Base-by-base conservation (phyloP, 2,888 invertebrate genomes). In the Rhaphigaster nebulosa region DNA sequence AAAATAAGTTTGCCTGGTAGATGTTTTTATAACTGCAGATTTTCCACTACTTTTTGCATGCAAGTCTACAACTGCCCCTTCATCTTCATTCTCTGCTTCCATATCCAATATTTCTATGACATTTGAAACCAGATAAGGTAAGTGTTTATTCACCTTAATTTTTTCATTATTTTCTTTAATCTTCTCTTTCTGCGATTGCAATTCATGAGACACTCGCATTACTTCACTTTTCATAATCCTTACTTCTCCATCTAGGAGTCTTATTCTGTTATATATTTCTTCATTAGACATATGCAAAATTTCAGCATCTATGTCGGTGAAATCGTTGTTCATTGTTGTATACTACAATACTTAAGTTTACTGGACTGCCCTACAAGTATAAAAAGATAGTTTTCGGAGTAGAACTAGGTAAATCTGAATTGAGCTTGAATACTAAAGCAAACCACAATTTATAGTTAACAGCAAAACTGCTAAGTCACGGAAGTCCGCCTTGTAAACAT, bases 161-260 rank as follows among this genome's bases (percentile, higher is more conserved):
- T 99, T 99, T 93, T 99, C 99, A 0, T 98, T 98, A 93, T 99
- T 99, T 94, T 99, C 99, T 94, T 98, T 98, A 92, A 99, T 99
- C 94, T 99, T 99, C 93, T 99, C 99, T 93, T 97, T 98, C 94
- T 99, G 99, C 1, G 98, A 97, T 94, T 98, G 98, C 87, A 99
- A 95, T 94, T 99, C 99, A 94, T 99, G 99, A 70, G 97, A 97
- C 93, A 99, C 99, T 92, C 99, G 95, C 97, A 99, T 98, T 26
- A 99, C 98, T 94, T 99, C 99, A 93, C 98, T 98, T 94, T 98
- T 98, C 99, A 99, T 99, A 92, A 99, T 99, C 95, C 98, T 98
- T 90, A 99, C 98, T 95, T 99, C 99, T 95, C 99, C 99, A 95
- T 99, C 99, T 93, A 99, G 95, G n/a, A 99, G 95, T 92, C 99